Evolutionary conservation across 37 sponge, comb jelly and placozoan species (phyloP).

Genomic region (Spongilla lacustris): DNA sequence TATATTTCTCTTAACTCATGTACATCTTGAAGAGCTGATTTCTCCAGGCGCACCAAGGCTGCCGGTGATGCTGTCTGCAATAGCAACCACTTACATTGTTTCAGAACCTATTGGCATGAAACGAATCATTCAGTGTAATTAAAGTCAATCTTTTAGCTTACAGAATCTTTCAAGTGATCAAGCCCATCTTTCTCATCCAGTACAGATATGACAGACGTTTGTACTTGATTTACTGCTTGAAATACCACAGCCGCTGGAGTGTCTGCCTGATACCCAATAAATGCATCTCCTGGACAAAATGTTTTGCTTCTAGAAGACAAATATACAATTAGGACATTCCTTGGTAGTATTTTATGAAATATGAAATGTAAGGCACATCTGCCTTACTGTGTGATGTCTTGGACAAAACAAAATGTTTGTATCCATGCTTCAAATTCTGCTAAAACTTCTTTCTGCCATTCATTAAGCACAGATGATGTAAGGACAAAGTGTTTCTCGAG

Average conservation of each 20-base stretch:
- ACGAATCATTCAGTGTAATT: too few species aligned
- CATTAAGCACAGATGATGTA: constrained; percentile 65
- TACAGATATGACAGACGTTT: too few species aligned
- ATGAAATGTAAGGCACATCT: too few species aligned
- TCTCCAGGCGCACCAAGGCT: constrained; percentile 21
- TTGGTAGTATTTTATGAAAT: too few species aligned
- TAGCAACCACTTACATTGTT: not conserved
- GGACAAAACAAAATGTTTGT: constrained; percentile 21
- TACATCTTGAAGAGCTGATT: not conserved
- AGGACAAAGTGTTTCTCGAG: constrained; percentile 94
- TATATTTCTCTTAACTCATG: too few species aligned
- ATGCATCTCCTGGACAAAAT: constrained; percentile 71
- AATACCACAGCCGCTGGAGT: constrained; percentile 88
- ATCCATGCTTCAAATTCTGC: constrained; percentile 57
- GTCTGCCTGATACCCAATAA: constrained; percentile 90
- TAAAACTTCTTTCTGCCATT: constrained; percentile 49
- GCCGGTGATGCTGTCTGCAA: constrained; percentile 46
- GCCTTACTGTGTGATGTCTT: too few species aligned
- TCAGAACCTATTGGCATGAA: not conserved
- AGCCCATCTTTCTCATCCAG: constrained; percentile 3
- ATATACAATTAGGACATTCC: too few species aligned
- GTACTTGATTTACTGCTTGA: too few species aligned
- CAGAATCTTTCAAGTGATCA: constrained; percentile 21
- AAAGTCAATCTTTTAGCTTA: not conserved
- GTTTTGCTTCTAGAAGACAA: not conserved